Base-by-base conservation (phyloP, 2,888 invertebrate genomes). In the Poecilobothrus nobilitatus region DNA sequence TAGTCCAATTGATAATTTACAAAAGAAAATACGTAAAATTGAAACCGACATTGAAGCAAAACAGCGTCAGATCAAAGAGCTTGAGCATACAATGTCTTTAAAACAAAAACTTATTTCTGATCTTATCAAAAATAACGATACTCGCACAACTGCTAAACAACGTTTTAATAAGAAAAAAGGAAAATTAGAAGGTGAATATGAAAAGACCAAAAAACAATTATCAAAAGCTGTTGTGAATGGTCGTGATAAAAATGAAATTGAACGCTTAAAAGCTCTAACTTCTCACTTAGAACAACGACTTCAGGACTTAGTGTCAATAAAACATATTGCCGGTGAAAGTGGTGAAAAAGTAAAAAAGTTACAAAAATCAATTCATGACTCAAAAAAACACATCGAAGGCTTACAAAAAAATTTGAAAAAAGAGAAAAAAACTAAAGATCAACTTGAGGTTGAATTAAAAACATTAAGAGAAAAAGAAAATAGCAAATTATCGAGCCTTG, bases 101-200 rank as follows among this genome's bases (percentile, higher is more conserved):
- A 92, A 91, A 79, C 89, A 91, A 77, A 88, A 89, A 74, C 84
- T 91, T 66, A 89, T 91, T 72, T 86, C 87, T 74, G 91, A 91
- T 74, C 83, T 91, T 74, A 79, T 85, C 2, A 83, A 85, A 76
- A 86, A 86, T 73, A 85, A 84, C 66, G 85, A 86, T 66, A 84
- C 85, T 0, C 84, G 86, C 70, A 82, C 83, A 0, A 84, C 82
- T 65, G 87, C 86, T 15, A 86, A 87, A 74, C 84, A 85, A 71
- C 84, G 84, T 69, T 85, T 88, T 71, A 85, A 87, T 73, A 88
- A 89, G 67, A 90, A 88, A 77, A 84, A 86, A 66, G 83, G 83
- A 53, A 85, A 86, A 76, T 76, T 88, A 18, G 86, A 87, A 73
- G 84, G 83, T 20, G 86, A 88, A 71, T 86, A 86, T 74, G 85